phyloP scores from a whole-genome alignment of 2,797 vertebrate genomes.

The Amphiprion clarkii region DNA sequence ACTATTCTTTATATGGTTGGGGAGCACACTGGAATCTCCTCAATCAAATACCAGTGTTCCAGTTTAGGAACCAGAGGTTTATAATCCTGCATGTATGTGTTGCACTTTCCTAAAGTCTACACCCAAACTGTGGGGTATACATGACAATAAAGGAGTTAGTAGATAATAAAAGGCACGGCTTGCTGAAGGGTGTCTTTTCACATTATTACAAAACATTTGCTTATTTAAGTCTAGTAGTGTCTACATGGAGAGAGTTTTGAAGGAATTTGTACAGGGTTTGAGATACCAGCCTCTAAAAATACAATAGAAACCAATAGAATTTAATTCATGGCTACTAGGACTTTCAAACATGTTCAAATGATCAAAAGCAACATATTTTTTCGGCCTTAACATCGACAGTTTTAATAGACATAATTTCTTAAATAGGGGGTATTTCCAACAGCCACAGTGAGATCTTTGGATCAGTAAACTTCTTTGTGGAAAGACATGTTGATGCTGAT shows the following conservation, averaged over 20 bases:
- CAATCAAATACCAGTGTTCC: background rate
- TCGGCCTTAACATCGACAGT: no score
- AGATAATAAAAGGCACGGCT: constrained; percentile 21
- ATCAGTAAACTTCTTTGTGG: no score
- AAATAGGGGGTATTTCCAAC: background rate
- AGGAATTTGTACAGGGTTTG: background rate
- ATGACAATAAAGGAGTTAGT: constrained; percentile 16
- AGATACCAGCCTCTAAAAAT: background rate
- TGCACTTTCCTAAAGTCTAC: constrained; percentile 22
- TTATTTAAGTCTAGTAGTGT: no score
- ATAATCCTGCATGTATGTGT: background rate
- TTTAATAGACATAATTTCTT: background rate
- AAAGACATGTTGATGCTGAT: no score
- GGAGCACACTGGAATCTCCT: constrained; percentile 25
- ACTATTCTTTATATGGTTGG: constrained; percentile 28
- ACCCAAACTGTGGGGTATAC: background rate
- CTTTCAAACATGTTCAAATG: background rate
- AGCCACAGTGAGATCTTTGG: background rate
- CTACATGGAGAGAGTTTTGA: background rate
- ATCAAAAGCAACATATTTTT: background rate
- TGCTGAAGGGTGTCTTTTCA: background rate
- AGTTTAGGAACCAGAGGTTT: constrained; percentile 1
- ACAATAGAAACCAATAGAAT: background rate
- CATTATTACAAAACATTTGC: background rate
- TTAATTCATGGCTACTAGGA: background rate